Evolutionary conservation across 2,113 vertebrate genomes (phyloP), one percentile per base, ranked within the genome.

Genomic region (Erythrocercus mccallii): DNA sequence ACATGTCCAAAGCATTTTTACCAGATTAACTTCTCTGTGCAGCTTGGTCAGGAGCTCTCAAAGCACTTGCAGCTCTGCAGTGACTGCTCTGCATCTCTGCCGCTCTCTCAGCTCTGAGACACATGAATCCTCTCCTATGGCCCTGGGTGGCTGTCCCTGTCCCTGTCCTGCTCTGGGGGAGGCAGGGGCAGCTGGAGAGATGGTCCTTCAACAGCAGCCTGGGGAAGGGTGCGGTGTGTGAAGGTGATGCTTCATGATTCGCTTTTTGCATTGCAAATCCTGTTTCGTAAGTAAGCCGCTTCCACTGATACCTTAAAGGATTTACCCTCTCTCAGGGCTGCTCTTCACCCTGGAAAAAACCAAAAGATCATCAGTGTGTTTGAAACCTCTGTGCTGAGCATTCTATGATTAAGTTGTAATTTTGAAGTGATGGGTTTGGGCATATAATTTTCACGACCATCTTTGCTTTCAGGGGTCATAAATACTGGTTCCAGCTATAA

Each of bases 221-320:
- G 71, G 66, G 92, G 91, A 92, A 56, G 60, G 60, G 51, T 86
- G 66, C 45, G 54, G 65, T n/a, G 73, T 71, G 87, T 57, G 85
- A 42, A 88, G 90, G 88, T 74, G 88, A 78, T 78, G 92, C 88
- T 92, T 91, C 61, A 2, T 3, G 53, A 50, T 76, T 76, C 65
- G 13, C 70, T 69, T 73, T 90, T 92, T 93, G 95, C 93, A 57
- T 79, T 93, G 88, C 94, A 96, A 84, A 94, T 93, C 93, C 57
- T 20, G 48, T 83, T 93, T 60, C 1, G 2, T 92, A 68, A 94
- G 86, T 71, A 81, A 90, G 50, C 80, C 3, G n/a, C 91, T 95
- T 88, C 69, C 92, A 81, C 60, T 2, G 3, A 27, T 72, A 56
- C 61, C 22, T 76, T 90, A 33, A 88, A 81, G 12, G n/a, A 86